Percentiles rank a stretch among this genome's conserved stretches.
phyloP scores from a whole-genome alignment of 2,797 vertebrate genomes.

The Leptodon cayanensis region DNA sequence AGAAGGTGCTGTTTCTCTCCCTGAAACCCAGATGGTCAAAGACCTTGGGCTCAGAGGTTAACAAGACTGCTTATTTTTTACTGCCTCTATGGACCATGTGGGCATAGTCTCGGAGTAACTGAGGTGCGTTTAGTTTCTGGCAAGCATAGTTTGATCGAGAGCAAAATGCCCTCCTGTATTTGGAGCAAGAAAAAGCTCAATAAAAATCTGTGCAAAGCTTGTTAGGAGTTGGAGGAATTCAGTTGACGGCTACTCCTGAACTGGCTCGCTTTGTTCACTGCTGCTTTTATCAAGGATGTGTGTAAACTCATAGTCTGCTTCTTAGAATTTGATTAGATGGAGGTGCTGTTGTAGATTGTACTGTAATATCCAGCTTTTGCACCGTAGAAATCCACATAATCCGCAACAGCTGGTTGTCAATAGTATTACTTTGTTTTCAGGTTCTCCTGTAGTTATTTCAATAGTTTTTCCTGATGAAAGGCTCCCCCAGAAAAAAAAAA shows the following conservation, averaged over 20 bases:
- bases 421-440: neutral
- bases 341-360: neutral
- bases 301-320: neutral
- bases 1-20: neutral
- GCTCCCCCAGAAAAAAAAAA: neutral
- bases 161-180: neutral
- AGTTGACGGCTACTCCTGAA: neutral
- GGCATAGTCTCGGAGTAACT: neutral
- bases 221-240: neutral
- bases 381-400: neutral
- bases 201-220: neutral
- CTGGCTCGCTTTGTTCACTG: neutral
- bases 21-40: neutral
- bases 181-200: neutral
- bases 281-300: neutral
- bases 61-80: neutral
- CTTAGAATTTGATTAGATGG: neutral
- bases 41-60: neutral
- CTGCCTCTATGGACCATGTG: accelerated
- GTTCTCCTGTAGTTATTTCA: neutral
- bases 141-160: neutral
- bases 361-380: neutral
- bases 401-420: neutral
- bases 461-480: neutral
- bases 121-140: neutral